These are phyloP conservation scores for Phylloscopus collybita DNA, from an alignment of 2,797 vertebrate species.

Conservation along the genomic window DNA sequence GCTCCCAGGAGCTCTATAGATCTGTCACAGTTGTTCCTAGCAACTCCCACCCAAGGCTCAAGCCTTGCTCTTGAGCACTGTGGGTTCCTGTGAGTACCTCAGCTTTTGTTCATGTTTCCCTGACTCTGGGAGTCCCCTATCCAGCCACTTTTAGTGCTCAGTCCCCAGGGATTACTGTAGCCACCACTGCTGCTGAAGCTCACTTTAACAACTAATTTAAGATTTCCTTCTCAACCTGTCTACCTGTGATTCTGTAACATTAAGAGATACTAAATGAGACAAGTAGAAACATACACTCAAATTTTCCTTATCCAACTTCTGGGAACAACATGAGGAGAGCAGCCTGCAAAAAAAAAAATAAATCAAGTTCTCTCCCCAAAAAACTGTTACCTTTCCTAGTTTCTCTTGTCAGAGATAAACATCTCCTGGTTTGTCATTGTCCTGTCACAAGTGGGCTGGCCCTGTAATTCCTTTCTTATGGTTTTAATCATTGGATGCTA, in stretches of 20 bases:
- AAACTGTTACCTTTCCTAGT: background rate
- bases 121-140: background rate
- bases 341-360: background rate
- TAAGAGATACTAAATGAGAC: background rate
- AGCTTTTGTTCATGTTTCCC: background rate
- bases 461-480: background rate
- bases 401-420: background rate
- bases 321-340: background rate
- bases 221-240: background rate
- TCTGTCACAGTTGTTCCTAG: background rate
- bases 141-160: background rate
- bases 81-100: background rate
- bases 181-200: background rate
- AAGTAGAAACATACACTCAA: background rate
- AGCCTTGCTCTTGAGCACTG: accelerated
- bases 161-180: background rate
- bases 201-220: background rate
- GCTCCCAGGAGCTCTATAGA: background rate
- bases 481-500: background rate
- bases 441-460: background rate
- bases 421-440: background rate
- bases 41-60: background rate
- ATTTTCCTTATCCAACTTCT: background rate
- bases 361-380: background rate
- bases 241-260: background rate